phyloP scores from a whole-genome alignment of 1,140 invertebrate species.

The Drosophila baimaii region DNA sequence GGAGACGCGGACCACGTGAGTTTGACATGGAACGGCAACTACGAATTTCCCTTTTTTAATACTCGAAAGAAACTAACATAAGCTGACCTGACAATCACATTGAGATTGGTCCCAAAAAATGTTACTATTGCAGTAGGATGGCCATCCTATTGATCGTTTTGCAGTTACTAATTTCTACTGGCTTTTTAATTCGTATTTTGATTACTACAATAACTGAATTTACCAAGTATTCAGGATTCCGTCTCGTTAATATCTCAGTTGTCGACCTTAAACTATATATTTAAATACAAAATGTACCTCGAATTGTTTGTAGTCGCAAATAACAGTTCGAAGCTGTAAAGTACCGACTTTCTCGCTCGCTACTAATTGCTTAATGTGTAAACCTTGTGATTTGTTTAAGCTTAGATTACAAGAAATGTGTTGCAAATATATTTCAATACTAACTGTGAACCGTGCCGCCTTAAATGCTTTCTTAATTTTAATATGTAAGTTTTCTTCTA shows the following conservation, averaged over 20 bases:
- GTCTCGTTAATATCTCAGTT: constrained; percentile 41
- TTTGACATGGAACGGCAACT: constrained; percentile 35
- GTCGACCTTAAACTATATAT: constrained; percentile 15
- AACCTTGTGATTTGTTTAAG: constrained; percentile 70
- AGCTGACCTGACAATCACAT: constrained; percentile 50
- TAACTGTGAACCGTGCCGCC: constrained; percentile 23
- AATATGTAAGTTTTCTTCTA: constrained; percentile 30
- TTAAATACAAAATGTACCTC: constrained; percentile 36
- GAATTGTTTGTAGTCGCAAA: constrained; percentile 35
- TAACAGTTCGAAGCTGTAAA: constrained; percentile 39
- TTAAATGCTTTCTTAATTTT: neutral
- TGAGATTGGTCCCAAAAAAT: constrained; percentile 34
- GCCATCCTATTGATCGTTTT: constrained; percentile 17
- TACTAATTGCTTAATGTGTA: constrained; percentile 54
- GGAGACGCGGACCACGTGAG: constrained; percentile 81
- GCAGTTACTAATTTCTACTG: neutral
- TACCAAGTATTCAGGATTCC: constrained; percentile 48
- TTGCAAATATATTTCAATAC: constrained; percentile 69
- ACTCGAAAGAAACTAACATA: constrained; percentile 65
- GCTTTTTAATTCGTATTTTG: neutral
- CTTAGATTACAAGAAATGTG: constrained; percentile 40
- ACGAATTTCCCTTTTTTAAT: constrained; percentile 64
- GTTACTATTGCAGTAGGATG: constrained; percentile 17
- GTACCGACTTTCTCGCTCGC: constrained; percentile 56
- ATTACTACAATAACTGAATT: constrained; percentile 42